These are phyloP conservation scores for Notamacropus eugenii DNA, from an alignment of 2,797 vertebrate genomes.

Conservation along the genomic window DNA sequence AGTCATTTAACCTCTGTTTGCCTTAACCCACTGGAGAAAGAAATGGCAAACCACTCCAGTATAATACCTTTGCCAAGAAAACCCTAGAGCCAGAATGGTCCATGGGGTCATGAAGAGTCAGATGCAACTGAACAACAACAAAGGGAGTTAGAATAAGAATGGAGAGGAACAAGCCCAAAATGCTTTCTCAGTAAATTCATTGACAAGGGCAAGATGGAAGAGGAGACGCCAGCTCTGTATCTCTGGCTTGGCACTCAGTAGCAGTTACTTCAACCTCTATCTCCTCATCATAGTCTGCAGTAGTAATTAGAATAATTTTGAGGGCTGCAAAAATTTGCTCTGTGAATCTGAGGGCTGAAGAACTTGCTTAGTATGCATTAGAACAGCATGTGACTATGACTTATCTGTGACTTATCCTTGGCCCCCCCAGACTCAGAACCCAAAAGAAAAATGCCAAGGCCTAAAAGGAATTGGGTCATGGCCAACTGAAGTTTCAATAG, in stretches of 20 bases:
- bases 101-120: background rate
- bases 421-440: slow-evolving; percentile 1
- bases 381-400: background rate
- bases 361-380: background rate
- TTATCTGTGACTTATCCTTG: background rate
- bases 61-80: background rate
- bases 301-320: background rate
- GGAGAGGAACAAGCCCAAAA: background rate
- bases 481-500: slow-evolving; percentile 12
- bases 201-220: background rate
- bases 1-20: background rate
- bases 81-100: background rate
- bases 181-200: background rate
- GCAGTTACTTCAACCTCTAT: background rate
- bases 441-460: background rate
- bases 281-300: background rate
- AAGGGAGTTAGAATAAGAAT: background rate
- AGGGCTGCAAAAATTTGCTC: slow-evolving; percentile 4
- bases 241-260: background rate
- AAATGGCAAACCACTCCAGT: background rate
- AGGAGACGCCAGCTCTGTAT: background rate
- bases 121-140: background rate
- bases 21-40: background rate
- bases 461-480: slow-evolving; percentile 18
- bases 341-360: background rate